Conservation (phyloP, 2,888 invertebrate species). For the Drosophila vallismaia region DNA sequence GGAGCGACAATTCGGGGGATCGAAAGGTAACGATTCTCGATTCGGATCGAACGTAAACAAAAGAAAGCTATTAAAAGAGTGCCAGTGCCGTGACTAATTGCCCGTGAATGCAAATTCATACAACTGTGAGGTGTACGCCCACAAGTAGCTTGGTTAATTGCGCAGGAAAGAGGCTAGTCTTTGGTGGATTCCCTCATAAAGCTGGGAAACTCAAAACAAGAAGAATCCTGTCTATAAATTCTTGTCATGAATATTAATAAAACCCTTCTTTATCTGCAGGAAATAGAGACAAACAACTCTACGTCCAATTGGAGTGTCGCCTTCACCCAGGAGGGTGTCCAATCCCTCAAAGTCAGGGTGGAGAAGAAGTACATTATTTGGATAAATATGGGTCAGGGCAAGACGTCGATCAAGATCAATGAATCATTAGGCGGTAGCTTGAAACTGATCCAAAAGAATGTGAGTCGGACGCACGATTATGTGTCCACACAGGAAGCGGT, state of each 20-base stretch:
- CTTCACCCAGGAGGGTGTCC: slow-evolving; percentile 86
- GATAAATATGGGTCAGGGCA: slow-evolving; percentile 82
- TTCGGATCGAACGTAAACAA: slow-evolving; percentile 8
- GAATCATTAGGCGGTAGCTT: slow-evolving; percentile 89
- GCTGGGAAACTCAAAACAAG: too few relatives aligned
- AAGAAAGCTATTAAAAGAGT: not conserved
- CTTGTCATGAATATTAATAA: too few relatives aligned
- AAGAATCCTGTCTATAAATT: too few relatives aligned
- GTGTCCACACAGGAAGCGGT: slow-evolving; percentile 87
- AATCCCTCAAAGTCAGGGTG: slow-evolving; percentile 86
- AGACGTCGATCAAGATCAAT: slow-evolving; percentile 83
- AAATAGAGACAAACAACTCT: slow-evolving; percentile 84
- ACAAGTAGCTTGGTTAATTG: slow-evolving; percentile 2
- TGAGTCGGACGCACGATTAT: slow-evolving; percentile 85
- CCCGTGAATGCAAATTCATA: slow-evolving; percentile 9
- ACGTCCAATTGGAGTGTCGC: slow-evolving; percentile 87
- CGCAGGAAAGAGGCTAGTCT: not conserved
- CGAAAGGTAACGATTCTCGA: slow-evolving; percentile 53
- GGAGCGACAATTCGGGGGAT: slow-evolving; percentile 85
- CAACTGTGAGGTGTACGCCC: slow-evolving; percentile 3
- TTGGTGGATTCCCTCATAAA: too few relatives aligned
- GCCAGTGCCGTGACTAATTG: slow-evolving; percentile 19
- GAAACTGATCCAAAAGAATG: slow-evolving; percentile 87
- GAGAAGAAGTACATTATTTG: slow-evolving; percentile 64
- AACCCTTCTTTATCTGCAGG: slow-evolving; percentile 64